These are phyloP conservation scores for Ctenopoma kingsleyae DNA, from an alignment of 2,797 vertebrate species.

Conservation along the genomic window DNA sequence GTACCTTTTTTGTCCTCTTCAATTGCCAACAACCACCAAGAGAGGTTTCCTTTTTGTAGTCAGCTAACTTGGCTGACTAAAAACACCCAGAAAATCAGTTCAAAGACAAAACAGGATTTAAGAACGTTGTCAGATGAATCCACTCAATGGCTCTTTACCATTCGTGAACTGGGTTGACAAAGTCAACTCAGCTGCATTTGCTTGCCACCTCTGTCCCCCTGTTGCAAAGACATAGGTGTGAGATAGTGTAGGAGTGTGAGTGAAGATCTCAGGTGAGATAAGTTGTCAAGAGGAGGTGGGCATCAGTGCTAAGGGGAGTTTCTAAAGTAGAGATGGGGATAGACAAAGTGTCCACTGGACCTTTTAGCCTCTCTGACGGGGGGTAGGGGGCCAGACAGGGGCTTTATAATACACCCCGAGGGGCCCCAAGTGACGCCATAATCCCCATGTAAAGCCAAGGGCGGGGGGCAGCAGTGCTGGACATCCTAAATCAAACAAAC, in stretches of 20 bases:
- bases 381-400: conserved; percentile 80
- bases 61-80: conserved; percentile 54
- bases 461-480: conserved; percentile 60
- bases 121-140: conserved; percentile 59
- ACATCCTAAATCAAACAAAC: conserved; percentile 81
- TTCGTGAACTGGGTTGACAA: conserved; percentile 49
- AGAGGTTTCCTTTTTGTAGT: conserved; percentile 55
- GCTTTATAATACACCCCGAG: conserved; percentile 85
- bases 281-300: conserved; percentile 75
- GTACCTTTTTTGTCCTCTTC: conserved; percentile 63
- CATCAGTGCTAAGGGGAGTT: conserved; percentile 74
- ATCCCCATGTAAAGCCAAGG: conserved; percentile 76
- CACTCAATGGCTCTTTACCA: conserved; percentile 61
- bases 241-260: conserved; percentile 55
- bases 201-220: conserved; percentile 75
- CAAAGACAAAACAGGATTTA: conserved; percentile 42
- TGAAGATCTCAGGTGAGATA: conserved; percentile 65
- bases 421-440: conserved; percentile 84
- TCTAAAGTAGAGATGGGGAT: conserved; percentile 74
- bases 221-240: conserved; percentile 82
- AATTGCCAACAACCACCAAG: conserved; percentile 46
- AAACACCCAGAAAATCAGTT: conserved; percentile 46
- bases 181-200: conserved; percentile 69
- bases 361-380: conserved; percentile 85
- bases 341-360: conserved; percentile 81